These are phyloP conservation scores for Corydoras maculifer DNA, from an alignment of 2,113 vertebrate genomes.

Conservation along the genomic window DNA sequence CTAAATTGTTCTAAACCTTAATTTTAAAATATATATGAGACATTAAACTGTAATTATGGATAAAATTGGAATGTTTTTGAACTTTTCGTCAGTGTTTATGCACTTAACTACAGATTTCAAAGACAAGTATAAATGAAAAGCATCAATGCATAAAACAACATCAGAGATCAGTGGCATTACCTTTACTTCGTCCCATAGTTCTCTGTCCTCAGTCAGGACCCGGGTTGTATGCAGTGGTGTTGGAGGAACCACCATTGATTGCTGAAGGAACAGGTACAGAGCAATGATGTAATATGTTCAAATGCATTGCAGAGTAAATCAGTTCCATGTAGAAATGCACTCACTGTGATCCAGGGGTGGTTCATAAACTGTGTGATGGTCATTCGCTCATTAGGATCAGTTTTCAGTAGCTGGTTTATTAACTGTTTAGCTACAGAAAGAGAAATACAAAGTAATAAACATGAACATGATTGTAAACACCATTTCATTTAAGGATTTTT, in stretches of 20 bases:
- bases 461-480: not conserved
- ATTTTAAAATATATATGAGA: too few relatives aligned
- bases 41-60: too few relatives aligned
- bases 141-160: constrained; percentile 26
- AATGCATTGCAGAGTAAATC: not conserved
- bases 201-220: constrained; percentile 89
- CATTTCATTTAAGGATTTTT: too few relatives aligned
- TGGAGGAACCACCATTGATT: constrained; percentile 87
- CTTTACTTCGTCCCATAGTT: constrained; percentile 98
- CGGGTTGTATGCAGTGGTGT: constrained; percentile 92
- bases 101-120: too few relatives aligned
- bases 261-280: constrained; percentile 58
- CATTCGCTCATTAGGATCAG: constrained; percentile 93
- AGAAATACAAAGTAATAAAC: not conserved
- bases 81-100: too few relatives aligned
- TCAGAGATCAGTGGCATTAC: constrained; percentile 60
- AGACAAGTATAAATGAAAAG: too few relatives aligned
- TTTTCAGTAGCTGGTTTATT: constrained; percentile 90
- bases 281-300: not conserved
- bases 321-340: constrained; percentile 35
- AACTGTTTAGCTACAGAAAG: constrained; percentile 78
- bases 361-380: constrained; percentile 93
- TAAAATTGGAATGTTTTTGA: too few relatives aligned
- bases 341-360: constrained; percentile 95
- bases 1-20: too few relatives aligned